Evolutionary conservation across 2,888 invertebrate genomes (phyloP).

Genomic region (Halocaridina rubra): DNA sequence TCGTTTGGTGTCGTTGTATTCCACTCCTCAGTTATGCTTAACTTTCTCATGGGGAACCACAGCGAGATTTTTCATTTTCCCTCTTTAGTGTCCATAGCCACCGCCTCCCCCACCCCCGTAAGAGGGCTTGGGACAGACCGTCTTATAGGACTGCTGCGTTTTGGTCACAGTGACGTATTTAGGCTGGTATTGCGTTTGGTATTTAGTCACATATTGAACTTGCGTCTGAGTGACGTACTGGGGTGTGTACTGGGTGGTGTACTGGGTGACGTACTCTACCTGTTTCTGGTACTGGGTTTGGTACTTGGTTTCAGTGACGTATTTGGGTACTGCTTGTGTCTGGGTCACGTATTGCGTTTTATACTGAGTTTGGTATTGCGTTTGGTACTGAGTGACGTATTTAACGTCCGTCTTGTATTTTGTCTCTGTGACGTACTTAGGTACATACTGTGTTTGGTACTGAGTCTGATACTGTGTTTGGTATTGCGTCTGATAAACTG

Average conservation of each 20-base stretch:
- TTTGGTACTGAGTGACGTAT: constrained; percentile 17
- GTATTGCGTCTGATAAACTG: constrained; percentile 39
- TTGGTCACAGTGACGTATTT: constrained; percentile 27
- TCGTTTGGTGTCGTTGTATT: too few species aligned
- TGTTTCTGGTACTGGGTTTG: constrained; percentile 39
- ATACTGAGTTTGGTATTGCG: constrained; percentile 45
- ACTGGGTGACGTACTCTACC: constrained; percentile 44
- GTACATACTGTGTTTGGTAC: constrained; percentile 27
- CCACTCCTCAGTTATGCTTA: too few species aligned
- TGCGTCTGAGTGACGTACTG: constrained; percentile 43
- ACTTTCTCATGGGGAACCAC: too few species aligned
- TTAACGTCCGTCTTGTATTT: constrained; percentile 38
- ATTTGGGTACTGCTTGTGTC: constrained; percentile 42
- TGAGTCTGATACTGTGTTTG: constrained; percentile 32
- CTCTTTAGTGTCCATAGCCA: too few species aligned
- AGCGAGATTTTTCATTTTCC: too few species aligned
- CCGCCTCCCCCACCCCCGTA: too few species aligned
- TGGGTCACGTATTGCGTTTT: constrained; percentile 21
- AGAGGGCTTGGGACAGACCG: constrained; percentile 16
- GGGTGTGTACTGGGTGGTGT: constrained; percentile 28
- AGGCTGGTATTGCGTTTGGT: constrained; percentile 41
- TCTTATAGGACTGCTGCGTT: constrained; percentile 27
- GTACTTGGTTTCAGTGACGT: constrained; percentile 51
- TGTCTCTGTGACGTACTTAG: constrained; percentile 39
- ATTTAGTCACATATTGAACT: constrained; percentile 23